These are phyloP conservation scores for Novumbra hubbsi DNA, from an alignment of 2,797 vertebrate genomes.

Conservation along the genomic window DNA sequence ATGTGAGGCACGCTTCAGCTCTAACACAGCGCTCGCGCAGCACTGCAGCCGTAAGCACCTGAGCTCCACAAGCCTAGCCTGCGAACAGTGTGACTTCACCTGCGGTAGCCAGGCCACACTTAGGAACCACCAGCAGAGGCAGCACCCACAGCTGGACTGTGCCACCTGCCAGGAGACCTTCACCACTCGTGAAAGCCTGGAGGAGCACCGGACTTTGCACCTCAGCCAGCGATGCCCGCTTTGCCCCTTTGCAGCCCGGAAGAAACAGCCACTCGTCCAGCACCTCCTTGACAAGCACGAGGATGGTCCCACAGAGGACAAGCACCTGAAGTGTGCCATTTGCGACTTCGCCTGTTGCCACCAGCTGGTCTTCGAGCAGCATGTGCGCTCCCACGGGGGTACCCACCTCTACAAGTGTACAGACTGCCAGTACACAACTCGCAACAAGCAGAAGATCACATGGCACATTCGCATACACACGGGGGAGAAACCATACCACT, in stretches of 20 bases:
- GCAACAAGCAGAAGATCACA: constrained; percentile 95
- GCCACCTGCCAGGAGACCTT: constrained; percentile 75
- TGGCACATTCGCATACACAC: constrained; percentile 97
- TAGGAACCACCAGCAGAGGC: constrained; percentile 78
- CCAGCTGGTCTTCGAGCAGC: constrained; percentile 91
- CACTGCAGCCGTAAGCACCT: constrained; percentile 82
- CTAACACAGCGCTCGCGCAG: constrained; percentile 86
- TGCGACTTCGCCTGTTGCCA: constrained; percentile 85
- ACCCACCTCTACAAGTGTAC: constrained; percentile 90
- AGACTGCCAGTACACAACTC: constrained; percentile 88
- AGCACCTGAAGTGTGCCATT: constrained; percentile 79
- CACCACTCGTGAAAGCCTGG: constrained; percentile 67
- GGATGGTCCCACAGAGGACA: constrained; percentile 61
- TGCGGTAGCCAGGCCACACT: constrained; percentile 77
- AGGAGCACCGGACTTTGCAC: constrained; percentile 77
- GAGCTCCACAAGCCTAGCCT: constrained; percentile 61
- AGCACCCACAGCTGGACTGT: constrained; percentile 77
- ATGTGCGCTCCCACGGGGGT: constrained; percentile 88
- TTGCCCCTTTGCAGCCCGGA: constrained; percentile 84
- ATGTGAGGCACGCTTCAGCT: constrained; percentile 87
- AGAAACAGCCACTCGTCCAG: constrained; percentile 79
- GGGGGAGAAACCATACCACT: constrained; percentile 94
- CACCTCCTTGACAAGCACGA: constrained; percentile 88
- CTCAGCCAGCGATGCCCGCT: constrained; percentile 82
- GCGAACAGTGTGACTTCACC: constrained; percentile 71